These are phyloP conservation scores for Hymenopus coronatus DNA, from an alignment of 2,888 invertebrate species.

Conservation along the genomic window DNA sequence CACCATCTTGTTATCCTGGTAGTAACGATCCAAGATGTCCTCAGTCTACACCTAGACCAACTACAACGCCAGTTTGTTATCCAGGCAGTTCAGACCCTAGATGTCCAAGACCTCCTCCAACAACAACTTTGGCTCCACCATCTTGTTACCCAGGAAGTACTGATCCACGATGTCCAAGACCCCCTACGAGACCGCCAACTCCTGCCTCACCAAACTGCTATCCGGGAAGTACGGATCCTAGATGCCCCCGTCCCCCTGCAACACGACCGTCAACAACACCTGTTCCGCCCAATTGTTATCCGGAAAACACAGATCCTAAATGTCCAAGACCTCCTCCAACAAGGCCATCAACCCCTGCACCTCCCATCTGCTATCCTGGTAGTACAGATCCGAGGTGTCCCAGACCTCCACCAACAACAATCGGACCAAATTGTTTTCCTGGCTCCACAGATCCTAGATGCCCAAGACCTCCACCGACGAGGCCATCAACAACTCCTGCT, in stretches of 20 bases:
- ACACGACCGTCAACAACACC: conserved; percentile 40
- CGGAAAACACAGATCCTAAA: conserved; percentile 40
- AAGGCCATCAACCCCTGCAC: conserved; percentile 35
- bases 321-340: conserved; percentile 42
- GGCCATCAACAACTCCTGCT: conserved; percentile 28
- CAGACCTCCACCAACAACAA: neutral
- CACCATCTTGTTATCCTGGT: conserved; percentile 36
- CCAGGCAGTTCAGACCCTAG: no score
- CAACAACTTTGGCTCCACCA: conserved; percentile 20
- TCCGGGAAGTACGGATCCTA: conserved; percentile 46
- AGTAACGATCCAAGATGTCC: conserved; percentile 36
- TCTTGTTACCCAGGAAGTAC: conserved; percentile 32
- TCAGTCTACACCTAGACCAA: conserved; percentile 29
- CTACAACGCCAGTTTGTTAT: neutral
- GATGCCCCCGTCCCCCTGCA: conserved; percentile 40
- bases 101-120: conserved; percentile 24
- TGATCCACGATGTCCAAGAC: conserved; percentile 38
- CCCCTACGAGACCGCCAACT: conserved; percentile 33
- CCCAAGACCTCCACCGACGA: conserved; percentile 37
- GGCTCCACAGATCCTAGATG: conserved; percentile 42
- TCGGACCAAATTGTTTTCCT: neutral
- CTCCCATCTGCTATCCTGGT: neutral
- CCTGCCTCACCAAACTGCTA: conserved; percentile 40
- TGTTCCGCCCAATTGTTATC: conserved; percentile 35
- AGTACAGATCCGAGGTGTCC: no score